Conservation (phyloP, 2,888 invertebrate species). For the Lottia scabra region DNA sequence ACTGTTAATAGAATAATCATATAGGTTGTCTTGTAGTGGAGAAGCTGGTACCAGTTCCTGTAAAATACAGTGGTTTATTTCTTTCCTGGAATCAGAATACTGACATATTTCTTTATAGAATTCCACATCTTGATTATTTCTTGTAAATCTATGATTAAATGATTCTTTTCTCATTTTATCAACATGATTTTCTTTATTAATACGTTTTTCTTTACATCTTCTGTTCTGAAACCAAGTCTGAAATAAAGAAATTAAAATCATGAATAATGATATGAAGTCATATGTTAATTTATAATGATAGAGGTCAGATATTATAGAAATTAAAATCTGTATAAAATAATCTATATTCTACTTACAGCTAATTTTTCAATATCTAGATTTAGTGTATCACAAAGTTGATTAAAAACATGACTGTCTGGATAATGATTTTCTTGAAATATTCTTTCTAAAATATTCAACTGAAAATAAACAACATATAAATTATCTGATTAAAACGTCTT, state of each 20-base stretch:
- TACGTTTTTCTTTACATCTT: conserved; percentile 5
- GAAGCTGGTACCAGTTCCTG: no score
- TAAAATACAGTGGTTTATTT: no score
- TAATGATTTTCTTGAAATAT: not conserved
- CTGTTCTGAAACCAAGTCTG: not conserved
- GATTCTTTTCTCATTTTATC: not conserved
- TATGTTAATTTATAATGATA: not conserved
- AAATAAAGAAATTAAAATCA: not conserved
- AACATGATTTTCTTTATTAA: not conserved
- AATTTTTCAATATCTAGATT: not conserved
- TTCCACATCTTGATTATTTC: no score
- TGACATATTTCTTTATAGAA: no score
- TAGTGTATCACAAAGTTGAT: not conserved
- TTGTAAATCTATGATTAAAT: not conserved
- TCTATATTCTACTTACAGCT: not conserved
- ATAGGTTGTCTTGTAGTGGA: no score
- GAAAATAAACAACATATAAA: not conserved
- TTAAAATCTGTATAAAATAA: no score
- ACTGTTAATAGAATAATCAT: no score
- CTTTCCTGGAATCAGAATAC: no score
- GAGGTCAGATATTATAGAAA: not conserved
- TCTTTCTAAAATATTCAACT: not conserved
- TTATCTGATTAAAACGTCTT: not conserved
- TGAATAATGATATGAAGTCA: not conserved
- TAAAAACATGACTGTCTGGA: conserved; percentile 1